Conservation (phyloP, 2,888 invertebrate species). For the Dilophus febrilis region DNA sequence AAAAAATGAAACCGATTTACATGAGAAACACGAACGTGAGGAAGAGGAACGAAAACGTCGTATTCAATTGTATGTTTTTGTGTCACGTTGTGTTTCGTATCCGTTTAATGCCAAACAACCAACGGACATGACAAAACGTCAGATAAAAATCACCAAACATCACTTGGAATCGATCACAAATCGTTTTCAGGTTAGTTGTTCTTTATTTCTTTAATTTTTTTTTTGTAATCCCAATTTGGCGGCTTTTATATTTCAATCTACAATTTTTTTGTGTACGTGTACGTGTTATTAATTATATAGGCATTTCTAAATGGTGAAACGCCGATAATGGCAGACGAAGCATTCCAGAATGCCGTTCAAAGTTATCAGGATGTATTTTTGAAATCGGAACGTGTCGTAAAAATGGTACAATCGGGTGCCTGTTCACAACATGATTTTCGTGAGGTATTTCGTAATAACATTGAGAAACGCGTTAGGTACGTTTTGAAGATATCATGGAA, state of each 20-base stretch:
- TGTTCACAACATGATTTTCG: constrained; percentile 97
- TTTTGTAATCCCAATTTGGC: not conserved
- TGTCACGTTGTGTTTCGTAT: constrained; percentile 93
- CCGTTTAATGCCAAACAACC: constrained; percentile 99
- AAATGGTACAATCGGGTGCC: constrained; percentile 95
- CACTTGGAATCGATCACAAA: constrained; percentile 88
- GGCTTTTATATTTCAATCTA: too few relatives aligned
- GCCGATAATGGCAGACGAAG: constrained; percentile 94
- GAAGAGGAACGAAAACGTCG: constrained; percentile 91
- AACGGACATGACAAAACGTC: constrained; percentile 91
- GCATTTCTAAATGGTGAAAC: constrained; percentile 95
- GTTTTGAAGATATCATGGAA: too few relatives aligned
- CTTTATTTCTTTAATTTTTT: not conserved
- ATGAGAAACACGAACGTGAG: constrained; percentile 78
- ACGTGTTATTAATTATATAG: constrained; percentile 36
- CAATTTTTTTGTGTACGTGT: too few relatives aligned
- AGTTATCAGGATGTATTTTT: constrained; percentile 92
- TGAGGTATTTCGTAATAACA: constrained; percentile 95
- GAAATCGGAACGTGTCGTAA: constrained; percentile 86
- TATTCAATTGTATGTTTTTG: constrained; percentile 94
- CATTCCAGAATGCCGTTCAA: constrained; percentile 97
- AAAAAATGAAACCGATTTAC: constrained; percentile 66
- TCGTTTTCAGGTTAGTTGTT: constrained; percentile 65
- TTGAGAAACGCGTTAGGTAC: constrained; percentile 94
- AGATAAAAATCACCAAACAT: constrained; percentile 90